Evolutionary conservation across 1,140 invertebrate species (phyloP).

Genomic region (Meloidogyne floridensis): DNA sequence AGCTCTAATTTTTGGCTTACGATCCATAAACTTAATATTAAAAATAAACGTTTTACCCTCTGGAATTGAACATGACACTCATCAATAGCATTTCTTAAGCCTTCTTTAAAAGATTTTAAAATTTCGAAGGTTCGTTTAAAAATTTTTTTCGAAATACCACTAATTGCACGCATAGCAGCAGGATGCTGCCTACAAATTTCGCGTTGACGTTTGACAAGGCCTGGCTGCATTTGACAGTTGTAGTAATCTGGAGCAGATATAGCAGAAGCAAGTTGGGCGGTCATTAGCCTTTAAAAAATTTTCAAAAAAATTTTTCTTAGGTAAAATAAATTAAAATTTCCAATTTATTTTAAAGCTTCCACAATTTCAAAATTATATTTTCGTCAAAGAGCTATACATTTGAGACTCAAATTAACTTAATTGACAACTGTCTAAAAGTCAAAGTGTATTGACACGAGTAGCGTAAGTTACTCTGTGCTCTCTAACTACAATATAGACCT

Average conservation of each 20-base stretch:
- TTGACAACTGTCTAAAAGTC: no score
- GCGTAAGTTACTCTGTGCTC: no score
- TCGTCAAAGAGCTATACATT: no score
- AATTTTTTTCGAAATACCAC: slow-evolving; percentile 20
- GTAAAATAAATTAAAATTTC: no score
- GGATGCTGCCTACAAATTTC: slow-evolving; percentile 47
- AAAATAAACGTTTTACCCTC: slow-evolving; percentile 6
- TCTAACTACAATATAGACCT: no score
- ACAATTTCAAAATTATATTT: no score
- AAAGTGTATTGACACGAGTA: no score
- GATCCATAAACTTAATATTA: no score
- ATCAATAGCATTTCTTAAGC: slow-evolving; percentile 69
- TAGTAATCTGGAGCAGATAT: slow-evolving; percentile 38
- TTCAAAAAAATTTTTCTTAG: no score
- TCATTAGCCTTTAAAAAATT: slow-evolving; percentile 24
- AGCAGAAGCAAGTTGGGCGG: slow-evolving; percentile 28
- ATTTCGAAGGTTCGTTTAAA: background rate
- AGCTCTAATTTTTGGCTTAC: no score
- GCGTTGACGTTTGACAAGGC: slow-evolving; percentile 40
- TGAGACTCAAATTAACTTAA: no score
- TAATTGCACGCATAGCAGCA: slow-evolving; percentile 41
- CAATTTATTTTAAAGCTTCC: no score
- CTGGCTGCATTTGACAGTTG: slow-evolving; percentile 46
- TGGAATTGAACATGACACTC: slow-evolving; percentile 72
- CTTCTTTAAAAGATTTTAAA: slow-evolving; percentile 55